Conservation (phyloP, 2,888 invertebrate genomes). For the Pollenia griseotomentosa region DNA sequence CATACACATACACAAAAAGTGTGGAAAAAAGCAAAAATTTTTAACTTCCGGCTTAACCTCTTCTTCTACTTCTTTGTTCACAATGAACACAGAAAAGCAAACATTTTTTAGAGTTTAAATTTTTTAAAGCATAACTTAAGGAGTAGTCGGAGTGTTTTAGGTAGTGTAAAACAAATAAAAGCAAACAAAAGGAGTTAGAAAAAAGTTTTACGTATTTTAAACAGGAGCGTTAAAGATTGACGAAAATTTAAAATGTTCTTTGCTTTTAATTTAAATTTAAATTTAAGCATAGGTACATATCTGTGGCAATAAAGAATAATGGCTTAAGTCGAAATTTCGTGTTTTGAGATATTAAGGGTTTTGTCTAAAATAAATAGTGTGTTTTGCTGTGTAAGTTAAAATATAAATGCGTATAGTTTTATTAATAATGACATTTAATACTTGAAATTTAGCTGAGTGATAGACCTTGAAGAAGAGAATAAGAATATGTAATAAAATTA, state of each 20-base stretch:
- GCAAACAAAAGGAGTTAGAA: not conserved
- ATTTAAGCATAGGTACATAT: too few relatives aligned
- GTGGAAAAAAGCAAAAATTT: constrained; percentile 5
- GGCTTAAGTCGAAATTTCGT: too few relatives aligned
- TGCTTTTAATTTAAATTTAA: too few relatives aligned
- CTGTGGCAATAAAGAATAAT: too few relatives aligned
- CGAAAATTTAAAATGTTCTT: not conserved
- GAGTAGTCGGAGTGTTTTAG: not conserved
- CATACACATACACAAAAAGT: not conserved
- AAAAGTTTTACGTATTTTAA: not conserved
- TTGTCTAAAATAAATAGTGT: too few relatives aligned
- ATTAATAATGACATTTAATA: too few relatives aligned
- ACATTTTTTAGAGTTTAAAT: not conserved
- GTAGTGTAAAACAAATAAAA: not conserved
- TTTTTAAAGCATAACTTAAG: not conserved
- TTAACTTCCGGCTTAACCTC: constrained; percentile 43
- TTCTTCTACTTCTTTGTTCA: constrained; percentile 37
- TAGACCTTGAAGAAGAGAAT: too few relatives aligned
- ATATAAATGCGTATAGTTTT: too few relatives aligned
- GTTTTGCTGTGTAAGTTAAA: too few relatives aligned
- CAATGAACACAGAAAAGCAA: not conserved
- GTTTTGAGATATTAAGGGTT: too few relatives aligned
- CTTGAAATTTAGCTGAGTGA: too few relatives aligned
- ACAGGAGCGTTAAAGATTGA: not conserved
- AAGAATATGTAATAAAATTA: too few relatives aligned